Percentiles rank a stretch among this genome's conserved stretches.
phyloP scores from a whole-genome alignment of 2,888 invertebrate genomes.

The Meteorus colon region DNA sequence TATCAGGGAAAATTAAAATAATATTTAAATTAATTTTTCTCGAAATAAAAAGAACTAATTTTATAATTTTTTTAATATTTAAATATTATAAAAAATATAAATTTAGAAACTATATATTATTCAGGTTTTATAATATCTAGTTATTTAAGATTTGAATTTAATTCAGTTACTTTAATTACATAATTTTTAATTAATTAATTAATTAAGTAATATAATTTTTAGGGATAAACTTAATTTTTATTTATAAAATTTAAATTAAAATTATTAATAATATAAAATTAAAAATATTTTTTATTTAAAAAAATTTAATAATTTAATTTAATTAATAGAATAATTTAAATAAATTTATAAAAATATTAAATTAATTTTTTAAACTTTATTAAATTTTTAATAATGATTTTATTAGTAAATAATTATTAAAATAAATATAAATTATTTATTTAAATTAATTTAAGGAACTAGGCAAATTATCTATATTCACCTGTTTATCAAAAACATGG shows the following conservation, averaged over 20 bases:
- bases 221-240: slow-evolving; percentile 78
- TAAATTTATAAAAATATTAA: slow-evolving; percentile 74
- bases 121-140: slow-evolving; percentile 81
- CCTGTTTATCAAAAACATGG: slow-evolving; percentile 88
- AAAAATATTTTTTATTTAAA: slow-evolving; percentile 73
- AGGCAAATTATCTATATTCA: slow-evolving; percentile 78
- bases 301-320: slow-evolving; percentile 73
- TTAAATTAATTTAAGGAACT: slow-evolving; percentile 77
- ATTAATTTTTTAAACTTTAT: slow-evolving; percentile 70
- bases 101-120: slow-evolving; percentile 80
- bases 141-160: slow-evolving; percentile 80
- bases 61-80: slow-evolving; percentile 77
- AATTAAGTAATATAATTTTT: slow-evolving; percentile 74
- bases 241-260: slow-evolving; percentile 76
- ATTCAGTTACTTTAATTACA: slow-evolving; percentile 71
- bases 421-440: slow-evolving; percentile 49
- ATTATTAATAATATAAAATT: slow-evolving; percentile 72
- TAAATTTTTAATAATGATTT: slow-evolving; percentile 66
- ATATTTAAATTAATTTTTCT: slow-evolving; percentile 73
- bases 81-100: slow-evolving; percentile 79
- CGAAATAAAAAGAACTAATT: slow-evolving; percentile 80
- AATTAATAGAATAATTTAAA: slow-evolving; percentile 71
- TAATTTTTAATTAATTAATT: slow-evolving; percentile 66
- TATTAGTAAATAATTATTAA: slow-evolving; percentile 60
- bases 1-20: slow-evolving; percentile 81